phyloP scores from a whole-genome alignment of 2,888 invertebrate species.

The Hoplodrina blanda region DNA sequence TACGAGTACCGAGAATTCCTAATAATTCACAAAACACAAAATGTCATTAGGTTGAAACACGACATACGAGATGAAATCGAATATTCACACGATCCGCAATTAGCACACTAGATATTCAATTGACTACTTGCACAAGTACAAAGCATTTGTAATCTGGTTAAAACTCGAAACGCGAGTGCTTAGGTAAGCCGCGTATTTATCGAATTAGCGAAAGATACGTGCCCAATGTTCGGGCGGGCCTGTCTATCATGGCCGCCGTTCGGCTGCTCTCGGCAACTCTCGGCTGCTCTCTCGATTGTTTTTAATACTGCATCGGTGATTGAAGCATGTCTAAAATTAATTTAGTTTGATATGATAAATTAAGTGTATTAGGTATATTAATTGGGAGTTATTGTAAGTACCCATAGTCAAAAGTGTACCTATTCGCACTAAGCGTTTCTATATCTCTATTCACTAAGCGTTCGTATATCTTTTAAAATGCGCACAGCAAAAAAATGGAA shows the following conservation, averaged over 20 bases:
- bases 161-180: slow-evolving; percentile 64
- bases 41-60: not conserved
- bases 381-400: not conserved
- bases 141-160: slow-evolving; percentile 70
- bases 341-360: slow-evolving; percentile 26
- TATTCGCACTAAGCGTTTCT: no score
- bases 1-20: no score
- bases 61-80: slow-evolving; percentile 8
- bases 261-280: not conserved
- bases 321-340: slow-evolving; percentile 22
- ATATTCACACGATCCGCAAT: slow-evolving; percentile 46
- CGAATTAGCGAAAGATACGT: slow-evolving; percentile 59
- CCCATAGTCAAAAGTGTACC: not conserved
- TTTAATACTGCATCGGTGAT: slow-evolving; percentile 15
- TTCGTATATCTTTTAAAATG: no score
- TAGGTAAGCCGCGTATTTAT: slow-evolving; percentile 69
- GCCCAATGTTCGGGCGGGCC: slow-evolving; percentile 30
- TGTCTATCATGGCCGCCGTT: slow-evolving; percentile 15
- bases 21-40: no score
- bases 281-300: slow-evolving; percentile 18
- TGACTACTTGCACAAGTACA: slow-evolving; percentile 52
- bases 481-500: no score
- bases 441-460: no score
- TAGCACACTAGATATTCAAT: slow-evolving; percentile 32
- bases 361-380: slow-evolving; percentile 5